These are phyloP conservation scores for Catocala sponsa DNA, from an alignment of 2,888 invertebrate species.

Conservation along the genomic window DNA sequence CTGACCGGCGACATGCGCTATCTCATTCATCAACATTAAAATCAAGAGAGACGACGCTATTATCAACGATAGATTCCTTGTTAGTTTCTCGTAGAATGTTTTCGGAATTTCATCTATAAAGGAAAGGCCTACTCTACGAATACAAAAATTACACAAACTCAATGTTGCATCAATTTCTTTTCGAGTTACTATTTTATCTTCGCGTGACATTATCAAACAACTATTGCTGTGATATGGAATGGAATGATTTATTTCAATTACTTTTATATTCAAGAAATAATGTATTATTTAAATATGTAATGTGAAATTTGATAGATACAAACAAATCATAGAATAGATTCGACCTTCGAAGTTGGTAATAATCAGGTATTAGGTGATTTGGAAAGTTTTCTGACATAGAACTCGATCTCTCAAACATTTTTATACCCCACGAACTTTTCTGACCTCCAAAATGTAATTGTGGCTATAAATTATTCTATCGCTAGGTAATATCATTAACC, in stretches of 20 bases:
- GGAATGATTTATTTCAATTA: no score
- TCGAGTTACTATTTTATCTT: conserved; percentile 39
- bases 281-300: no score
- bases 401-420: conserved; percentile 20
- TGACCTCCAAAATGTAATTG: conserved; percentile 8
- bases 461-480: conserved; percentile 20
- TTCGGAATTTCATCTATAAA: conserved; percentile 61
- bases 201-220: conserved; percentile 14
- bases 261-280: no score
- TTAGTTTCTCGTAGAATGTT: conserved; percentile 46
- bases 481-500: background rate
- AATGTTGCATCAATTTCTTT: conserved; percentile 66
- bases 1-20: conserved; percentile 61
- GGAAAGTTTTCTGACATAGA: conserved; percentile 32
- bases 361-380: conserved; percentile 27
- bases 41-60: conserved; percentile 57
- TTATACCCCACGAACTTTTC: background rate
- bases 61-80: conserved; percentile 46
- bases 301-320: no score
- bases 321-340: background rate
- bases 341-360: conserved; percentile 36
- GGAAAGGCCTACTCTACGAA: conserved; percentile 54
- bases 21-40: conserved; percentile 63
- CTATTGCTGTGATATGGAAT: background rate
- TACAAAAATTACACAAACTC: conserved; percentile 64